Base-by-base conservation (phyloP, 2,797 vertebrate genomes). In the Triplophysa yarkandensis region DNA sequence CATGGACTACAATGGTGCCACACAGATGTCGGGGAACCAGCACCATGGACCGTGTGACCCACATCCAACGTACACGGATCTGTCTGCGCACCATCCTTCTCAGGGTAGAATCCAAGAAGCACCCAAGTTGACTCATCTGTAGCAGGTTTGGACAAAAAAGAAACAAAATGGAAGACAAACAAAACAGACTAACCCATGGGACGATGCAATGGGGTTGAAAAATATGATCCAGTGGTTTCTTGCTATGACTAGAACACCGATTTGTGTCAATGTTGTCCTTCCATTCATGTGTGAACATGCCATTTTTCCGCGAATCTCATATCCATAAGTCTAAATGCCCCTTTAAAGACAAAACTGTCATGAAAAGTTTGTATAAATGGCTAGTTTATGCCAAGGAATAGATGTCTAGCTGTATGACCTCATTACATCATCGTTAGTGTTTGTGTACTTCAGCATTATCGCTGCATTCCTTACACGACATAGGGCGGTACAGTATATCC, bases 41-140 rank as follows among this genome's bases (percentile, higher is more conserved):
- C 95, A 96, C 87, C 96, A 98, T 0, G 96, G 95, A 89, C 92
- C 95, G 76, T 98, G 97, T 54, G 96, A 98, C 82, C 88, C 93
- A 63, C 94, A 95, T 86, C 89, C 94, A 5, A 93, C 95, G 25
- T 98, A 98, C 91, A 93, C 95, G 83, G 97, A 98, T 92, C 94
- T 98, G 88, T 93, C 96, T 80, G 89, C 93, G 76, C 97, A 98
- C 90, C 97, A 98, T 88, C 92, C 93, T 91, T 93, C 96, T 97
- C 97, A 98, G 95, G 97, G 97, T 94, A 95, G 97, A 94, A 97
- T 99, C 92, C 97, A 98, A 92, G 97, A 99, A 93, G 97, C 95
- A 86, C 97, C 97, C 93, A 99, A 99, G 90, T 90, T 99, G 91
- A 99, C 97, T 87, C 97, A 99, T 91, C 95, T 99, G 97, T 99